Conservation (phyloP, 1,140 invertebrate genomes). For the Cydia strobilella region DNA sequence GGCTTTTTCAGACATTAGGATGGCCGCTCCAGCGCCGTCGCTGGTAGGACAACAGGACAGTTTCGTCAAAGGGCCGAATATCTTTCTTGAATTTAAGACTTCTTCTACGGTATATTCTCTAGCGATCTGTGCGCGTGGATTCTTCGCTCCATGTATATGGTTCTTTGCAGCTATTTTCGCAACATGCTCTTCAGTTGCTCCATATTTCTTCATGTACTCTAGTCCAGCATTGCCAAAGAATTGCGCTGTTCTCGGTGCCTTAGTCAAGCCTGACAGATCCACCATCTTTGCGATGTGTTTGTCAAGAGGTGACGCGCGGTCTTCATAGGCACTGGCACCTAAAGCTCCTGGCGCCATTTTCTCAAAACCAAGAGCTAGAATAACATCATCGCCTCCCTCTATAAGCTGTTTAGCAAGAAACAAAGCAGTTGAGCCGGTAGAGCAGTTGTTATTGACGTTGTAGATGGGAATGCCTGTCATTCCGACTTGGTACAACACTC, state of each 20-base stretch:
- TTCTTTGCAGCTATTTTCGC: conserved; percentile 99
- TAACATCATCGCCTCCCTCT: conserved; percentile 92
- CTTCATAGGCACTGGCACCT: conserved; percentile 86
- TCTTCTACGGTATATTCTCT: conserved; percentile 94
- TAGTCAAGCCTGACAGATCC: conserved; percentile 88
- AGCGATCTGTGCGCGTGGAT: conserved; percentile 97
- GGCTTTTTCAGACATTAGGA: conserved; percentile 95
- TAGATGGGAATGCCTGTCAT: conserved; percentile 98
- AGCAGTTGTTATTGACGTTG: conserved; percentile 99
- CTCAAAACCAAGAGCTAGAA: conserved; percentile 97
- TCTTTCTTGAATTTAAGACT: conserved; percentile 90
- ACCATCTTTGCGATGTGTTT: conserved; percentile 94
- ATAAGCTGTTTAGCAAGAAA: conserved; percentile 95
- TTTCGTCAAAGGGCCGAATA: conserved; percentile 96
- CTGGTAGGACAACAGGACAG: conserved; percentile 98
- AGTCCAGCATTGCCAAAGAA: conserved; percentile 97
- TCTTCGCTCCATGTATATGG: conserved; percentile 97
- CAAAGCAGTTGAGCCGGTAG: conserved; percentile 96
- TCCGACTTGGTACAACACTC: conserved; percentile 96
- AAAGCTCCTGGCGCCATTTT: conserved; percentile 99
- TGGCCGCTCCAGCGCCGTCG: conserved; percentile 95
- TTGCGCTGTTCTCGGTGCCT: conserved; percentile 94
- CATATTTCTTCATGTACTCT: conserved; percentile 99
- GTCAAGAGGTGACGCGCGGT: conserved; percentile 96
- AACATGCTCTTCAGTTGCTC: conserved; percentile 94